phyloP scores from a whole-genome alignment of 2,888 invertebrate genomes.

The Euphydryas editha region DNA sequence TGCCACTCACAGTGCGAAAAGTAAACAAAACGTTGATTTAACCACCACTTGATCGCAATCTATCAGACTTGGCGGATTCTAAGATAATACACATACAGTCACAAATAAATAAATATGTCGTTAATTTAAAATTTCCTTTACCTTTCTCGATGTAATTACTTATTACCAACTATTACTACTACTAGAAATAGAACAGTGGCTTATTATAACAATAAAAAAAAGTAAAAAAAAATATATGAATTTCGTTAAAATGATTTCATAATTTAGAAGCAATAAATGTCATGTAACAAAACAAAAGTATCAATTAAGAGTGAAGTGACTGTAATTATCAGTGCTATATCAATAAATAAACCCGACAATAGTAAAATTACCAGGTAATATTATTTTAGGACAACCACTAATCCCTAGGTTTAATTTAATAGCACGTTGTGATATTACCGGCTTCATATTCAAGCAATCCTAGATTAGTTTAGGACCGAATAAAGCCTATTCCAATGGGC shows the following conservation, averaged over 20 bases:
- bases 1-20: too few species aligned
- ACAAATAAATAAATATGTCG: too few species aligned
- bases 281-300: not conserved
- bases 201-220: too few species aligned
- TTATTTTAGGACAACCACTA: slow-evolving; percentile 30
- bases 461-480: slow-evolving; percentile 36
- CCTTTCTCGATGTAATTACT: too few species aligned
- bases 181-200: too few species aligned
- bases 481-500: slow-evolving; percentile 33
- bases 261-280: not conserved
- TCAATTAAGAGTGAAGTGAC: not conserved
- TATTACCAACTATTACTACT: too few species aligned
- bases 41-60: too few species aligned
- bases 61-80: too few species aligned
- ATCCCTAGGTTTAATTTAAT: slow-evolving; percentile 39
- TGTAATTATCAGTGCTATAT: slow-evolving; percentile 5
- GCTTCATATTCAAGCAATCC: slow-evolving; percentile 36
- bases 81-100: too few species aligned
- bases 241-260: not conserved
- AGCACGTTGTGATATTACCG: slow-evolving; percentile 37
- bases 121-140: too few species aligned
- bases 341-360: slow-evolving; percentile 9
- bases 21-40: too few species aligned
- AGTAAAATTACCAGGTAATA: slow-evolving; percentile 21
- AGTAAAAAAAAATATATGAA: too few species aligned